Evolutionary conservation across 2,888 invertebrate genomes (phyloP).

Genomic region (Nycteola revayana): DNA sequence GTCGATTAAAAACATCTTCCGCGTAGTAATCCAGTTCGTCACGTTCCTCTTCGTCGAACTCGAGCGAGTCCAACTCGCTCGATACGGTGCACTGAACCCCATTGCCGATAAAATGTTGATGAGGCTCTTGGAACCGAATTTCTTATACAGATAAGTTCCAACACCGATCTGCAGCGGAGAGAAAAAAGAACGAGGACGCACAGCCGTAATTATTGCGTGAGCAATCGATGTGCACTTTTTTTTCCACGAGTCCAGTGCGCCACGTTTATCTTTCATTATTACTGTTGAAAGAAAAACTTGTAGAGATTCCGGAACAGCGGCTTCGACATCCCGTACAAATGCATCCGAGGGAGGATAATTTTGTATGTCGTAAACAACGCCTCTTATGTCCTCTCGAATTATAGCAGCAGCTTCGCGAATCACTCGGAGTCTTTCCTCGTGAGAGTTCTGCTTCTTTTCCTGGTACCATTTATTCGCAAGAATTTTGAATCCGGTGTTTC

Average conservation of each 20-base stretch:
- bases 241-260: slow-evolving; percentile 1
- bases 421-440: slow-evolving; percentile 3
- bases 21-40: no score
- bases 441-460: neutral
- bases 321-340: slow-evolving; percentile 1
- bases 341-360: slow-evolving; percentile 3
- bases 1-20: no score
- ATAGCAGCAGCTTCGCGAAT: slow-evolving; percentile 6
- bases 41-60: no score
- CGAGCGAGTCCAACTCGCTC: no score
- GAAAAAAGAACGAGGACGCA: neutral
- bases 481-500: slow-evolving; percentile 3
- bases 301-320: slow-evolving; percentile 2
- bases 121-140: neutral
- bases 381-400: slow-evolving; percentile 1
- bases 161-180: neutral
- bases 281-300: slow-evolving; percentile 1
- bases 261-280: neutral
- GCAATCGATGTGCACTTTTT: neutral
- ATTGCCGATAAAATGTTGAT: neutral
- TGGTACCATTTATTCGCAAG: slow-evolving; percentile 2
- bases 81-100: neutral
- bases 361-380: neutral
- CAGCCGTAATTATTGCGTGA: neutral
- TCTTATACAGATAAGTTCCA: neutral